A percentile compares a stretch with the other conserved stretches of the same genome.
Conservation (phyloP, 1,140 invertebrate species). For the Sitodiplosis mosellana region DNA sequence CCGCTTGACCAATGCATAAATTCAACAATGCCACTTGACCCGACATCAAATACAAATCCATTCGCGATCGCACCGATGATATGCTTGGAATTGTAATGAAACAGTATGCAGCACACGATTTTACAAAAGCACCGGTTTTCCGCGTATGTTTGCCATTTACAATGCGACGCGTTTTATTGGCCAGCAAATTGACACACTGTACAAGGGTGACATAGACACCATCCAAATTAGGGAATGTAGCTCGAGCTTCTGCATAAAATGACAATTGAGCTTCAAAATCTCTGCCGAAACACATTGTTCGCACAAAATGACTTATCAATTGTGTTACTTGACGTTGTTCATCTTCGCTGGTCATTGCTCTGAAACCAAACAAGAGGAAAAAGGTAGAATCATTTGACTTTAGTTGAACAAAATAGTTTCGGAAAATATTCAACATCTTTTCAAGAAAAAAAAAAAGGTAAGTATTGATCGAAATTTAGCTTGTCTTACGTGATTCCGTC, state of each 20-base stretch:
- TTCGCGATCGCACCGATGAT: constrained; percentile 46
- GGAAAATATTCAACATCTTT: not conserved
- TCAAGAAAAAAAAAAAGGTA: not conserved
- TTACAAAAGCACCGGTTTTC: constrained; percentile 66
- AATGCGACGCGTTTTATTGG: constrained; percentile 51
- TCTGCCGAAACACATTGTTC: constrained; percentile 57
- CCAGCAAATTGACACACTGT: constrained; percentile 64
- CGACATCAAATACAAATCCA: constrained; percentile 71
- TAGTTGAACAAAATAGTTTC: not conserved
- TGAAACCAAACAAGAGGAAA: constrained; percentile 24
- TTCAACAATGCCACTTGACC: constrained; percentile 80
- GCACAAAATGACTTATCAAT: constrained; percentile 63
- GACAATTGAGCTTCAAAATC: constrained; percentile 81
- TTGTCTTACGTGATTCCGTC: constrained; percentile 72
- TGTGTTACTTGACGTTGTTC: constrained; percentile 71
- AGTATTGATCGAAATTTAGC: not conserved
- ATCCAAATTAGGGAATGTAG: constrained; percentile 78
- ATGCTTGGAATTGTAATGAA: constrained; percentile 93
- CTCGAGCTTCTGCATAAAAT: constrained; percentile 84
- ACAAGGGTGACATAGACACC: constrained; percentile 66
- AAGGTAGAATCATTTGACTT: not conserved
- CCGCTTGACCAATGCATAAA: constrained; percentile 82
- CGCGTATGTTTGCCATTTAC: constrained; percentile 60
- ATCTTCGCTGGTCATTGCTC: constrained; percentile 82
- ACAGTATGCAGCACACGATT: constrained; percentile 87